Conservation (phyloP, 2,113 vertebrate genomes). For the Paraplagusia blochii region DNA sequence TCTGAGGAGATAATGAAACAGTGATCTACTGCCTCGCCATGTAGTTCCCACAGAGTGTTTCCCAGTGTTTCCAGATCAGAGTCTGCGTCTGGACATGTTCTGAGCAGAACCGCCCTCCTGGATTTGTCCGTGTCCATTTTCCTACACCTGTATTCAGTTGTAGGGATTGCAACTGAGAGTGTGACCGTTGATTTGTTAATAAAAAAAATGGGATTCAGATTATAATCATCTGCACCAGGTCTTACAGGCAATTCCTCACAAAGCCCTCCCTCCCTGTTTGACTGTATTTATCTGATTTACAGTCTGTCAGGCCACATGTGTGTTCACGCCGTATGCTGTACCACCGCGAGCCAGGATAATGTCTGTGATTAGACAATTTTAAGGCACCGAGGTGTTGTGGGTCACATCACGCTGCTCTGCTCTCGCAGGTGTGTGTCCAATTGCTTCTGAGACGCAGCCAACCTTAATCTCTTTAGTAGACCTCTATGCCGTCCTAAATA, state of each 20-base stretch:
- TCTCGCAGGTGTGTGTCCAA: conserved; percentile 65
- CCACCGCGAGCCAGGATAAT: conserved; percentile 40
- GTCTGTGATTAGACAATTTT: conserved; percentile 36
- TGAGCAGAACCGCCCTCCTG: conserved; percentile 30
- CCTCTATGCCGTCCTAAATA: conserved; percentile 60
- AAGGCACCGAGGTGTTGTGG: conserved; percentile 42
- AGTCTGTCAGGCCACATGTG: conserved; percentile 43
- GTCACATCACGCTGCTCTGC: conserved; percentile 26
- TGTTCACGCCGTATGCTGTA: conserved; percentile 20
- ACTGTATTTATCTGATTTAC: conserved; percentile 36
- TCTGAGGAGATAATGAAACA: conserved; percentile 59
- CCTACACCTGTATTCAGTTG: conserved; percentile 15
- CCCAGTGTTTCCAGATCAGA: conserved; percentile 14
- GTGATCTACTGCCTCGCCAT: conserved; percentile 14
- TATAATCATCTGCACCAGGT: conserved; percentile 27
- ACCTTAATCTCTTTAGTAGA: conserved; percentile 58
- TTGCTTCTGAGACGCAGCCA: conserved; percentile 57
- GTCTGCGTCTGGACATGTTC: conserved; percentile 14
- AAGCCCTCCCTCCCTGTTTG: conserved; percentile 58
- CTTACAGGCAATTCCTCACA: conserved; percentile 10
- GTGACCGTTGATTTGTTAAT: conserved; percentile 43
- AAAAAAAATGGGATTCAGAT: conserved; percentile 30
- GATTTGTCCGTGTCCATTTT: conserved; percentile 32
- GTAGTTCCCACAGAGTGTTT: conserved; percentile 25
- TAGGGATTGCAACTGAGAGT: conserved; percentile 21